These are phyloP conservation scores for Cerceris rybyensis DNA, from an alignment of 2,888 invertebrate species.

Conservation along the genomic window DNA sequence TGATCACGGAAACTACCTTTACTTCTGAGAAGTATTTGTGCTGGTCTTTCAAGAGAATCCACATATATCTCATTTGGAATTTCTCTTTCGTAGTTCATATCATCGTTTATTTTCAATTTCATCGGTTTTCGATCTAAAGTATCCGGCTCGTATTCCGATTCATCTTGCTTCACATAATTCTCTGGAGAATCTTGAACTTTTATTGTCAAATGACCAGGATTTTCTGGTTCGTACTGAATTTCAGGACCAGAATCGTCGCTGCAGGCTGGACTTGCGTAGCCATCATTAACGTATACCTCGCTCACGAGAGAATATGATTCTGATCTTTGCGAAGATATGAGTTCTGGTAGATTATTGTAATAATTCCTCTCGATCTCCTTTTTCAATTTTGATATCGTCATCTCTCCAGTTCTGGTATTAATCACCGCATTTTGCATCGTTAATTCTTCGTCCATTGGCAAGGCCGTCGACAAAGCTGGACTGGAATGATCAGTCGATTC, in stretches of 20 bases:
- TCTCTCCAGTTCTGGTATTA: constrained; percentile 85
- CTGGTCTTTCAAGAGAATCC: constrained; percentile 84
- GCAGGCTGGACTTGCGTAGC: constrained; percentile 83
- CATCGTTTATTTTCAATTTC: constrained; percentile 82
- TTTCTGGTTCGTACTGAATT: constrained; percentile 84
- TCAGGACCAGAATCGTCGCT: constrained; percentile 84
- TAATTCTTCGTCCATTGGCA: constrained; percentile 91
- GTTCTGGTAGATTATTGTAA: constrained; percentile 82
- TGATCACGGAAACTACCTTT: constrained; percentile 88
- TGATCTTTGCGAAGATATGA: constrained; percentile 79
- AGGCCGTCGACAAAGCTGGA: constrained; percentile 88
- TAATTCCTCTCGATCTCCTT: constrained; percentile 63
- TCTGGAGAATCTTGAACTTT: constrained; percentile 92
- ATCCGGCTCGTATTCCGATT: constrained; percentile 93
- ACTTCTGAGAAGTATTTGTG: constrained; percentile 86
- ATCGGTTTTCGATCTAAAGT: constrained; percentile 91
- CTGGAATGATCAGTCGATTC: constrained; percentile 84
- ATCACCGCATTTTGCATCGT: constrained; percentile 91
- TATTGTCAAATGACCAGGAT: constrained; percentile 91
- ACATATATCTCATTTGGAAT: constrained; percentile 81
- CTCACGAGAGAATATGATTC: constrained; percentile 87
- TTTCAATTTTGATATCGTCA: constrained; percentile 82
- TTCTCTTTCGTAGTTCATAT: constrained; percentile 79
- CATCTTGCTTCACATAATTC: constrained; percentile 89
- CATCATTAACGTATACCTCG: constrained; percentile 91